Percentiles rank a stretch among this genome's conserved stretches.
phyloP scores from a whole-genome alignment of 2,888 invertebrate species.

The Limenitis camilla region DNA sequence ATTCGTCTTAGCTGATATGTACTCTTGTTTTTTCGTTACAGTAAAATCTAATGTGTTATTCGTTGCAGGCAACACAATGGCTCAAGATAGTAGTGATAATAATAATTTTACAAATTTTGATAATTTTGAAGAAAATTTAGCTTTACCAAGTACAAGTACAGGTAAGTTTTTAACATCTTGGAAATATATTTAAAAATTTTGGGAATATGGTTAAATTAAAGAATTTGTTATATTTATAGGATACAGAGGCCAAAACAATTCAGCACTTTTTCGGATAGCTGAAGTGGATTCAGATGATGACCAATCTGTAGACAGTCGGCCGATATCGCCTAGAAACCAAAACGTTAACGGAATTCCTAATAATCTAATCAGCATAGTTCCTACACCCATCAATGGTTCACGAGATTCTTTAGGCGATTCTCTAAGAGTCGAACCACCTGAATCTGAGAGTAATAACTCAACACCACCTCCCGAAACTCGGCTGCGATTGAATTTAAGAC shows the following conservation, averaged over 20 bases:
- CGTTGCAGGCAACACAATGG: slow-evolving; percentile 38
- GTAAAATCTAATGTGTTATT: neutral
- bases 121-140: slow-evolving; percentile 63
- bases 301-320: slow-evolving; percentile 57
- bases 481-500: slow-evolving; percentile 37
- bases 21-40: neutral
- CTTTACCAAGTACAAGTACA: slow-evolving; percentile 79
- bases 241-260: slow-evolving; percentile 61
- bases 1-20: neutral
- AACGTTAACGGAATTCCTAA: slow-evolving; percentile 41
- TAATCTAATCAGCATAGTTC: slow-evolving; percentile 73
- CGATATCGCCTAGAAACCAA: slow-evolving; percentile 52
- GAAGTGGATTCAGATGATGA: slow-evolving; percentile 79
- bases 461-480: slow-evolving; percentile 40
- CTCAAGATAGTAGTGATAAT: slow-evolving; percentile 51
- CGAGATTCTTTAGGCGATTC: slow-evolving; percentile 60
- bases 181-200: slow-evolving; percentile 5
- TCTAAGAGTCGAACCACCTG: slow-evolving; percentile 43
- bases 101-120: slow-evolving; percentile 45
- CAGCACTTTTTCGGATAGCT: slow-evolving; percentile 66
- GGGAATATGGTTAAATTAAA: neutral
- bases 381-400: slow-evolving; percentile 76
- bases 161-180: slow-evolving; percentile 43
- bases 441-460: slow-evolving; percentile 38
- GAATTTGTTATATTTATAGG: slow-evolving; percentile 36